Evolutionary conservation across 1,140 invertebrate species (phyloP), one percentile per base, ranked within the genome.

Genomic region (Nylanderia fulva): DNA sequence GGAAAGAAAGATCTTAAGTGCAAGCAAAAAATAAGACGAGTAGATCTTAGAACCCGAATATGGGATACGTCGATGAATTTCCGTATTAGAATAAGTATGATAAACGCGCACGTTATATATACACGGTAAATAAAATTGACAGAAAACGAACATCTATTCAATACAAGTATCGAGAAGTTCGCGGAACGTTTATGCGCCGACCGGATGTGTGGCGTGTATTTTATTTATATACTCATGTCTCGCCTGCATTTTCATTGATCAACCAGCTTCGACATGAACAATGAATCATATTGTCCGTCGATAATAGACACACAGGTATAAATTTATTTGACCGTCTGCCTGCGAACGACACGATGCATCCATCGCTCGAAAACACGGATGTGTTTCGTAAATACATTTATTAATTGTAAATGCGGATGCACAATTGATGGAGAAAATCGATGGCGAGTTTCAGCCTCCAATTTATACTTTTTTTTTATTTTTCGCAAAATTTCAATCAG

Each of bases 221-320:
- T 85, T 74, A 48, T 48, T 48, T 48, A 48, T 18, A 18, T 48
- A 72, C 36, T 84, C 63, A 71, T 72, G 54, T 68, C 63, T 68
- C 83, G 71, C 77, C 39, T 54, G 66, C 86, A 88, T 88, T 88
- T 88, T 88, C 87, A 88, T 88, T 88, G 86, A 88, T 88, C 83
- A 88, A 85, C 60, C 60, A 36, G 48, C 79, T 42, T 48, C 45
- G 18, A 48, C 66, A 36, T 61, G 21, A 83, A 54, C 80, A 74
- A 88, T 88, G 86, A 88, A 85, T 88, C 87, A 88, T 87, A 69
- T 88, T 68, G 86, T 82, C 75, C 61, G 87, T 24, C 86, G 69
- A 84, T 87, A 79, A 84, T 87, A 79, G 36, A 72, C 85, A 75
- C 72, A 68, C 86, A 80, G 74, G 61, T 85, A 82, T 68, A 74